Evolutionary conservation across 2,113 vertebrate species (phyloP).

Genomic region (Myotis davidii): DNA sequence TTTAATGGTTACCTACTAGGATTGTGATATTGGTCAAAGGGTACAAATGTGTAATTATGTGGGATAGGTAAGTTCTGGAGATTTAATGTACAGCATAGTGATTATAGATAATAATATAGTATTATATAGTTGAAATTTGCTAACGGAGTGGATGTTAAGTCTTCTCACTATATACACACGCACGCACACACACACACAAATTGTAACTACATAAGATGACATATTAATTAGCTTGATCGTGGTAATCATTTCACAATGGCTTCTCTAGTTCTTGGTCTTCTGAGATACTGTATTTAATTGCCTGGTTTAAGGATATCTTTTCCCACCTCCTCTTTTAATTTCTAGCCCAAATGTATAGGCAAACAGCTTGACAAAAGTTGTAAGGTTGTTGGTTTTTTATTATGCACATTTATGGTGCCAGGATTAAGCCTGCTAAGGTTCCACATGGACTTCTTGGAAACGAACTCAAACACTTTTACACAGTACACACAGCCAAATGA

Average conservation of each 20-base stretch:
- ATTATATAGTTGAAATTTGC: not conserved
- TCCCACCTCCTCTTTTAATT: conserved; percentile 21
- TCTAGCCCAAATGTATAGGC: conserved; percentile 45
- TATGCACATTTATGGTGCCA: not conserved
- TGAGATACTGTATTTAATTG: not conserved
- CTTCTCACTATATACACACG: not conserved
- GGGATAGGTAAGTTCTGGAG: not conserved
- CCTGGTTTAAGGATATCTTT: conserved; percentile 36
- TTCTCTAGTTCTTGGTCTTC: conserved; percentile 26
- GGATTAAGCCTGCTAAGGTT: conserved; percentile 40
- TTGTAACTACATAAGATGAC: not conserved
- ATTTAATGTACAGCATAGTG: not conserved
- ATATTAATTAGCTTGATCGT: not conserved
- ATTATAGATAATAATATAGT: not conserved
- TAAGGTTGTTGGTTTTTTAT: conserved; percentile 20
- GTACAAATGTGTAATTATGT: not conserved
- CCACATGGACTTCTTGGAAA: conserved; percentile 28
- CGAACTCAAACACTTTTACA: conserved; percentile 38
- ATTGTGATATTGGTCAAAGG: conserved; percentile 15
- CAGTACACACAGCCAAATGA: not conserved
- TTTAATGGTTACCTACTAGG: conserved; percentile 23
- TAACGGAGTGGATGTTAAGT: not conserved
- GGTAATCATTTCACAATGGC: not conserved
- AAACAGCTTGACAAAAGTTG: conserved; percentile 58
- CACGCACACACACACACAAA: not conserved